Evolutionary conservation across 2,888 invertebrate genomes (phyloP).

Genomic region (Eupithecia dodoneata): DNA sequence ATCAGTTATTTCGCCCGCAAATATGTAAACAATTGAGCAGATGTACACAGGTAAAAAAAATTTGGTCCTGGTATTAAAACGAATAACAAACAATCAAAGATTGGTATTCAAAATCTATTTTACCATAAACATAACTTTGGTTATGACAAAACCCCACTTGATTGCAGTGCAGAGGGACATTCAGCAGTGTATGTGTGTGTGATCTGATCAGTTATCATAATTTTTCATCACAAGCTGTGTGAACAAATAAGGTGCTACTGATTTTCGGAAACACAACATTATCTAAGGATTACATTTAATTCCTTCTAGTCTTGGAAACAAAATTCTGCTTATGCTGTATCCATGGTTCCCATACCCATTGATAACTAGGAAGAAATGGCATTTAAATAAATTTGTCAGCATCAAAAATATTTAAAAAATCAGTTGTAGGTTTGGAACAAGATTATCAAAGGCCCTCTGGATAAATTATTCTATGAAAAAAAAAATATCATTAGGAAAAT

Average conservation of each 20-base stretch:
- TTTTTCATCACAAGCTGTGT: neutral
- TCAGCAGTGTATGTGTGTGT: neutral
- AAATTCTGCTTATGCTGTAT: neutral
- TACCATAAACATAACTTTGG: neutral
- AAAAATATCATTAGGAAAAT: neutral
- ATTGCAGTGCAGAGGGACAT: neutral
- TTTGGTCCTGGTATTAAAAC: neutral
- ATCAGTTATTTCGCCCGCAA: neutral
- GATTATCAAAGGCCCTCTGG: neutral
- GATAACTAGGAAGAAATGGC: neutral
- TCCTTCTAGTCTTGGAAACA: neutral
- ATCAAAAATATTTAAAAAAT: neutral
- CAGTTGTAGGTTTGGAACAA: neutral
- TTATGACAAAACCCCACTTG: neutral
- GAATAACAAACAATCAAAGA: neutral
- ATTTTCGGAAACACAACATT: neutral
- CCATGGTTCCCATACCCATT: neutral
- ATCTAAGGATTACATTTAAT: neutral
- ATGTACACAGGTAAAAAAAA: neutral
- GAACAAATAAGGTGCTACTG: neutral
- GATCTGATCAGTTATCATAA: neutral
- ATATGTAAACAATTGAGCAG: constrained; percentile 12
- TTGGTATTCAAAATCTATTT: neutral
- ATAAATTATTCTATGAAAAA: too few species aligned
- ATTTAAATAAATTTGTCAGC: neutral